phyloP scores from a whole-genome alignment of 2,888 invertebrate species.

The Hetaerina titia region DNA sequence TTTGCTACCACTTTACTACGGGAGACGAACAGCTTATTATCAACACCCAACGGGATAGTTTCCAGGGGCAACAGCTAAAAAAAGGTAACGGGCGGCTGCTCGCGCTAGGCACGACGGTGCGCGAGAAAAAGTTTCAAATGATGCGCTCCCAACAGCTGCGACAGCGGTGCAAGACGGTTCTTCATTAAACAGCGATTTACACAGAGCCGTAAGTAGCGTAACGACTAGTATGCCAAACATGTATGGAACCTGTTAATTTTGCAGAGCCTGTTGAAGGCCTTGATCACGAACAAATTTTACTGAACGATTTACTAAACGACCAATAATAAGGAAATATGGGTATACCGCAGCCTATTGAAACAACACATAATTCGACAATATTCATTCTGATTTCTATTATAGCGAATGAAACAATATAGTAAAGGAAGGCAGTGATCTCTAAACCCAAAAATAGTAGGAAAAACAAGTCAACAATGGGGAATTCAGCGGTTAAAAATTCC shows the following conservation, averaged over 20 bases:
- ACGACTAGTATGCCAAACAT: background rate
- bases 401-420: background rate
- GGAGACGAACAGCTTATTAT: background rate
- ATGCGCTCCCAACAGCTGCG: background rate
- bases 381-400: background rate
- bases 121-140: background rate
- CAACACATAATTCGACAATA: background rate
- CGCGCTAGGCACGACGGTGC: background rate
- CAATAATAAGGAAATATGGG: background rate
- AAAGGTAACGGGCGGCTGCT: background rate
- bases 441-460: too few species aligned
- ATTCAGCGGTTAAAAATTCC: too few species aligned
- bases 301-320: background rate
- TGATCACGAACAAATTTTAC: too few species aligned
- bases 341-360: background rate
- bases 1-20: background rate
- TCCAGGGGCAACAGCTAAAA: slow-evolving; percentile 1
- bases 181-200: background rate
- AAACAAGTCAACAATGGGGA: too few species aligned
- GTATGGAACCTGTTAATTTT: too few species aligned
- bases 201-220: background rate
- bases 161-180: background rate
- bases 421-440: too few species aligned
- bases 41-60: background rate
- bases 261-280: too few species aligned